phyloP scores from a whole-genome alignment of 2,888 invertebrate genomes.

The Tetranychus truncatus region DNA sequence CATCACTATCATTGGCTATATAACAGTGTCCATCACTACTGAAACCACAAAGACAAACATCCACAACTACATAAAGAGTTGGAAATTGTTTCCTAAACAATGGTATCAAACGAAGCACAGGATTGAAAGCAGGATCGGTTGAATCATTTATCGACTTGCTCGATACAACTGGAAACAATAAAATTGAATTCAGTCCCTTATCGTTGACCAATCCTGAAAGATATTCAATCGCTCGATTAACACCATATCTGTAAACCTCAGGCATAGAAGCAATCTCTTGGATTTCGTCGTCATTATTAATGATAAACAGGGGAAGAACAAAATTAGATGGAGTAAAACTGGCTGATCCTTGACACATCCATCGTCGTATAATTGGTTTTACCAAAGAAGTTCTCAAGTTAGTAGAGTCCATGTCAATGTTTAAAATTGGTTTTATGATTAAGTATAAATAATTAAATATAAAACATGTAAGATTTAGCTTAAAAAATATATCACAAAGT shows the following conservation, averaged over 20 bases:
- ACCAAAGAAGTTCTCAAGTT: neutral
- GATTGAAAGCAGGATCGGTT: slow-evolving; percentile 40
- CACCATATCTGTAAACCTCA: slow-evolving; percentile 62
- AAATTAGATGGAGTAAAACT: slow-evolving; percentile 44
- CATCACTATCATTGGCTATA: slow-evolving; percentile 22
- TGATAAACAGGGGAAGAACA: slow-evolving; percentile 67
- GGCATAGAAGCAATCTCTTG: slow-evolving; percentile 74
- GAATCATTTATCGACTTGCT: slow-evolving; percentile 10
- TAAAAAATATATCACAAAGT: no score
- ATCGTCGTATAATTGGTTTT: neutral
- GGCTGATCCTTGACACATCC: neutral
- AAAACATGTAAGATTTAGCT: no score
- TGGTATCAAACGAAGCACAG: slow-evolving; percentile 60
- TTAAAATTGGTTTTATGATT: no score
- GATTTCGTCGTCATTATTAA: slow-evolving; percentile 47
- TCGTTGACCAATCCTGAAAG: slow-evolving; percentile 17
- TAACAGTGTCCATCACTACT: slow-evolving; percentile 53
- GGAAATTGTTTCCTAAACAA: slow-evolving; percentile 56
- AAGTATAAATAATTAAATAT: no score
- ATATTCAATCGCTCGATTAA: slow-evolving; percentile 38
- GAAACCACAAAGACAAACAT: slow-evolving; percentile 85
- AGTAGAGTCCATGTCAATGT: neutral
- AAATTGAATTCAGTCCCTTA: slow-evolving; percentile 19
- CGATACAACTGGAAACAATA: slow-evolving; percentile 22
- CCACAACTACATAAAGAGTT: slow-evolving; percentile 62